Conservation (phyloP, 1,140 invertebrate species). For the Caenorhabditis tropicalis region DNA sequence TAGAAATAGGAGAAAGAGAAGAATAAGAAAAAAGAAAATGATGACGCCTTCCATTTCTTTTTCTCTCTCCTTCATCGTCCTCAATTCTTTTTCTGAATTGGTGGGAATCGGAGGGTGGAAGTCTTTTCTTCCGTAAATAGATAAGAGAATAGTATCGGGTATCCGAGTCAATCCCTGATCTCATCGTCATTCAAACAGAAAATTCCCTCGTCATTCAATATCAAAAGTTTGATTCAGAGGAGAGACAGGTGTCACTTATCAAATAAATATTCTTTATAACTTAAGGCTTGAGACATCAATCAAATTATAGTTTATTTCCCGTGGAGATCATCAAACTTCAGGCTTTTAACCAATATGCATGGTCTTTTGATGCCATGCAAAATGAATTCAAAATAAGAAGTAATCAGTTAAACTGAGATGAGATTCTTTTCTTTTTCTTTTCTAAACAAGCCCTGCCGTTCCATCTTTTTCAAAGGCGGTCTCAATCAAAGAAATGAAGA, state of each 20-base stretch:
- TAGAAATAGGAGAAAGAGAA: background rate
- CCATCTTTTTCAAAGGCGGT: background rate
- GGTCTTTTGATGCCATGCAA: background rate
- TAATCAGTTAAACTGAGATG: no score
- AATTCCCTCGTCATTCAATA: background rate
- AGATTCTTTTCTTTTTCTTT: background rate
- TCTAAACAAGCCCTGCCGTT: background rate
- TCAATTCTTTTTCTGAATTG: slow-evolving; percentile 12
- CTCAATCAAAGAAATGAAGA: slow-evolving; percentile 38
- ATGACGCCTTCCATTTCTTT: slow-evolving; percentile 24
- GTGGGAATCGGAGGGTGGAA: slow-evolving; percentile 12
- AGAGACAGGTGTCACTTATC: slow-evolving; percentile 2
- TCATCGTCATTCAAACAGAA: background rate
- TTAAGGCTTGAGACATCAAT: slow-evolving; percentile 14
- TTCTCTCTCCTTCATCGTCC: background rate
- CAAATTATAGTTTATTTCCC: slow-evolving; percentile 1
- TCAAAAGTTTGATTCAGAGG: background rate
- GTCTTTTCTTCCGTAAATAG: background rate
- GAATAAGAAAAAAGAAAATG: background rate
- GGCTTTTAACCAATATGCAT: no score
- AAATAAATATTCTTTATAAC: background rate
- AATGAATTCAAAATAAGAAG: no score
- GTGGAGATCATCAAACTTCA: background rate
- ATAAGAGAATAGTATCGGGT: background rate
- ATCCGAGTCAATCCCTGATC: background rate